A percentile compares a stretch with the other conserved stretches of the same genome.
These are phyloP conservation scores for Diadema setosum DNA, from an alignment of 35 echinoderm and acorn worm species.

Conservation along the genomic window DNA sequence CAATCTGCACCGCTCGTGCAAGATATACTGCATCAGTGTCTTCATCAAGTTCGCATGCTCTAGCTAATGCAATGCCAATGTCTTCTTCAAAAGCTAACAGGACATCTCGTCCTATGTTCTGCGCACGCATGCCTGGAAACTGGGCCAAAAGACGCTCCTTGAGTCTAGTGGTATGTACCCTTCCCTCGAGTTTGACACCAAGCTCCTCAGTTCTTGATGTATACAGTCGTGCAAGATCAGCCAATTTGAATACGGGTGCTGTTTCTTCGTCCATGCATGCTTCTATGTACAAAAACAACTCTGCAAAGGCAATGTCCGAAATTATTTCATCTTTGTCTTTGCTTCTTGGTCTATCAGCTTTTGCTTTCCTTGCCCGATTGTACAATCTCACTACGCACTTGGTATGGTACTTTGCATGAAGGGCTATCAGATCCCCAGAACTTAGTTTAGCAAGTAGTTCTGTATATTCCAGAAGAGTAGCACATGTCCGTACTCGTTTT, in stretches of 20 bases:
- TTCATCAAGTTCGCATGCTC: neutral
- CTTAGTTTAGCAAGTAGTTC: neutral
- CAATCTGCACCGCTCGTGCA: too few relatives aligned
- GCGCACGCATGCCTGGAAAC: conserved; percentile 35
- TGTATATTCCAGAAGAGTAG: neutral
- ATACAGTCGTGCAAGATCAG: conserved; percentile 21
- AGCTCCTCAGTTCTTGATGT: conserved; percentile 6
- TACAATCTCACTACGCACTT: conserved; percentile 15
- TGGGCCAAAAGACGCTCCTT: conserved; percentile 15
- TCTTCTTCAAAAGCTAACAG: conserved; percentile 34
- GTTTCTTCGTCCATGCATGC: neutral
- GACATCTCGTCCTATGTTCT: conserved; percentile 22
- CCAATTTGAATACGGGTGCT: conserved; percentile 39
- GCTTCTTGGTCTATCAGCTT: neutral
- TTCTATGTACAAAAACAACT: conserved; percentile 51
- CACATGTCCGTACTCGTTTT: neutral
- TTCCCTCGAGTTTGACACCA: neutral
- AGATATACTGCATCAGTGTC: too few relatives aligned
- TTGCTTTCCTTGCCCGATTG: neutral
- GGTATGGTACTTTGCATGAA: neutral
- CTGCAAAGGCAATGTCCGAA: conserved; percentile 42
- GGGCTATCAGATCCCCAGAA: conserved; percentile 18
- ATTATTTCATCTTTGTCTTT: neutral
- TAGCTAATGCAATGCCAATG: neutral
- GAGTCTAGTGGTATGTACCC: conserved; percentile 16